Percentiles rank a stretch among this genome's conserved stretches.
Conservation (phyloP, 35 echinoderm and acorn worm species). For the Heliocidaris erythrogramma region DNA sequence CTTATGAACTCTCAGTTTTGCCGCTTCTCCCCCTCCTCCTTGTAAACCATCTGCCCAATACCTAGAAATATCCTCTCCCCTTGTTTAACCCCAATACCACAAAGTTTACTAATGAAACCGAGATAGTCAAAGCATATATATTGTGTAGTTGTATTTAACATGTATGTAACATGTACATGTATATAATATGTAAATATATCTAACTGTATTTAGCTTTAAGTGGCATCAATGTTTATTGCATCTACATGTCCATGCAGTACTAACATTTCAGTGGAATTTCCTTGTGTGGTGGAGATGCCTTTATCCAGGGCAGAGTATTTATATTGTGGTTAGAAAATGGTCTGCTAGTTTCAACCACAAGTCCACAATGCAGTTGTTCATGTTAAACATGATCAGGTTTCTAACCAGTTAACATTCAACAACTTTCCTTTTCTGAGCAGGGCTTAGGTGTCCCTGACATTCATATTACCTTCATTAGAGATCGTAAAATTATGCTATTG, state of each 20-base stretch:
- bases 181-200: neutral
- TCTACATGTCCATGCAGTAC: neutral
- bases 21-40: neutral
- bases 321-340: no score
- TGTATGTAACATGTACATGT: neutral
- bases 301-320: no score
- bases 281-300: no score
- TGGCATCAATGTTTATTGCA: neutral
- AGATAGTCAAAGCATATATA: neutral
- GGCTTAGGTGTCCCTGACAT: no score
- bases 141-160: no score
- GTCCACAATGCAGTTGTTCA: no score
- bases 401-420: no score
- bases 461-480: no score
- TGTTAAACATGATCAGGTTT: no score
- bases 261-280: neutral
- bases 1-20: neutral
- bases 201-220: neutral
- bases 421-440: no score
- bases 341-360: no score
- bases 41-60: neutral
- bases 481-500: no score
- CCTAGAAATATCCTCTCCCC: neutral
- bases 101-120: neutral
- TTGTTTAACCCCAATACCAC: neutral